Conservation (phyloP, 37 sponge, comb jelly and placozoan species). For the Oopsacas minuta region DNA sequence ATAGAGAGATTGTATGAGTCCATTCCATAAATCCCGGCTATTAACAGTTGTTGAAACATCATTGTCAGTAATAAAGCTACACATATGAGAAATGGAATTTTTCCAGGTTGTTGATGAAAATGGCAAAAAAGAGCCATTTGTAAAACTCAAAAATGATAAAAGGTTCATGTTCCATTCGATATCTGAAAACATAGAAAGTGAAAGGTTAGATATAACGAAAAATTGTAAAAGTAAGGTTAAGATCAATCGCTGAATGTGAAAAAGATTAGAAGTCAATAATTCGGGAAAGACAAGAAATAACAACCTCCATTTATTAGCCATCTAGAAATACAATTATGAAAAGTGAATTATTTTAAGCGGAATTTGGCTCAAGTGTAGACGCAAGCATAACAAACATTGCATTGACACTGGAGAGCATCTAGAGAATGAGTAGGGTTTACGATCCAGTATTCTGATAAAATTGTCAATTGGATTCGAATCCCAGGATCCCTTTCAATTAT, state of each 20-base stretch:
- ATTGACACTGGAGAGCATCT: too few species aligned
- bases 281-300: not conserved
- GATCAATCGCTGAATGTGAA: not conserved
- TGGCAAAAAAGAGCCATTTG: not conserved
- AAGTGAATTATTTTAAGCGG: too few species aligned
- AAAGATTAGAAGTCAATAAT: not conserved
- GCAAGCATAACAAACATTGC: too few species aligned
- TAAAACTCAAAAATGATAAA: not conserved
- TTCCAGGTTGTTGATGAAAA: not conserved
- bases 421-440: too few species aligned
- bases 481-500: too few species aligned
- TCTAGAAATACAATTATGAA: too few species aligned
- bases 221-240: not conserved
- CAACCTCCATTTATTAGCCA: not conserved
- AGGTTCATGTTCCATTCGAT: not conserved
- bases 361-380: too few species aligned
- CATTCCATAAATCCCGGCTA: not conserved
- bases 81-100: not conserved
- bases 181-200: not conserved
- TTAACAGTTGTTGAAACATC: not conserved
- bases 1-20: not conserved
- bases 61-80: not conserved
- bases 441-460: too few species aligned
- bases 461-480: too few species aligned
- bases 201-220: not conserved